phyloP scores from a whole-genome alignment of 2,797 vertebrate species.

The Coranthus polyacanthus region DNA sequence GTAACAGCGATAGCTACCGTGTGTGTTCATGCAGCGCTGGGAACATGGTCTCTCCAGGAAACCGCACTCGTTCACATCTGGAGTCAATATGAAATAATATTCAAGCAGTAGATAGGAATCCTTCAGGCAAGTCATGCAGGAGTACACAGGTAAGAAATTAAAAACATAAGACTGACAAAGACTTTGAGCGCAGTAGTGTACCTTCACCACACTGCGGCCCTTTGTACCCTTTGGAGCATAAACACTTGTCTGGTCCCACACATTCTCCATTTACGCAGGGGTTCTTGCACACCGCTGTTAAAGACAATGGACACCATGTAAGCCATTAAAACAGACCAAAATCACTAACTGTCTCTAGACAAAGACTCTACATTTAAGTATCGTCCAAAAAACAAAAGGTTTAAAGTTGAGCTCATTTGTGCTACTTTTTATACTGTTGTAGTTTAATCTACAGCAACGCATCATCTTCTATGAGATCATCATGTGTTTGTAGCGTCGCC shows the following conservation, averaged over 20 bases:
- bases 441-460: too few relatives aligned
- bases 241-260: slow-evolving; percentile 75
- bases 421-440: too few relatives aligned
- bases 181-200: too few relatives aligned
- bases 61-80: slow-evolving; percentile 86
- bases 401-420: too few relatives aligned
- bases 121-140: slow-evolving; percentile 58
- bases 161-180: slow-evolving; percentile 43
- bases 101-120: slow-evolving; percentile 57
- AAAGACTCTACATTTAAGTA: too few relatives aligned
- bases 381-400: too few relatives aligned
- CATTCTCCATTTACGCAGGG: slow-evolving; percentile 78
- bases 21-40: slow-evolving; percentile 84
- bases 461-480: too few relatives aligned
- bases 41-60: slow-evolving; percentile 74
- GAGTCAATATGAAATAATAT: slow-evolving; percentile 69
- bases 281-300: slow-evolving; percentile 71
- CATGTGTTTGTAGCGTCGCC: too few relatives aligned
- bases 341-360: too few relatives aligned
- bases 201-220: slow-evolving; percentile 79
- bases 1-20: slow-evolving; percentile 83
- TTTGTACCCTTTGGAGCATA: slow-evolving; percentile 74
- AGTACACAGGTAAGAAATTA: slow-evolving; percentile 61
- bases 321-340: not conserved
- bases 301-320: slow-evolving; percentile 27